Evolutionary conservation across 2,113 vertebrate species (phyloP).

Genomic region (Morone chrysops): DNA sequence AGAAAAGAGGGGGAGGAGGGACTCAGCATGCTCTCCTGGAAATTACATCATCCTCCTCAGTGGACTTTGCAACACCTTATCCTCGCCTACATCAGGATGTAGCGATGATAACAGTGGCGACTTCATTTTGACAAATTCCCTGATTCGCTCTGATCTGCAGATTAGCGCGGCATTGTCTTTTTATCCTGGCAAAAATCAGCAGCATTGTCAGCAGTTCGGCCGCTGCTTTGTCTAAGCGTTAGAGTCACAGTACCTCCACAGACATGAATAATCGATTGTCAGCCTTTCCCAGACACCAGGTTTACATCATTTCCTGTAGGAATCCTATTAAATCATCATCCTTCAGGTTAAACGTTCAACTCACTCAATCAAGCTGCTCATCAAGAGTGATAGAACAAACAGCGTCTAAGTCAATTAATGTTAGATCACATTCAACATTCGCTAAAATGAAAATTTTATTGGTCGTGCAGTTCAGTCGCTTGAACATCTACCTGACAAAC

Average conservation of each 20-base stretch:
- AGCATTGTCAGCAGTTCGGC: conserved; percentile 64
- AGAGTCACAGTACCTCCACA: conserved; percentile 53
- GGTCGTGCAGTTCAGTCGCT: neutral
- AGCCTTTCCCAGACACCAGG: conserved; percentile 67
- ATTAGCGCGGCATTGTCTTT: conserved; percentile 45
- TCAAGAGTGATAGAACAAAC: conserved; percentile 50
- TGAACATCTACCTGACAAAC: neutral
- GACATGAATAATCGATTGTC: conserved; percentile 73
- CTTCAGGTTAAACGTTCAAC: conserved; percentile 54
- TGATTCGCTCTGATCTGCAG: conserved; percentile 57
- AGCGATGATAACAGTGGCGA: conserved; percentile 27
- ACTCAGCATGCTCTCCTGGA: conserved; percentile 48
- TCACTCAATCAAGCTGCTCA: conserved; percentile 60
- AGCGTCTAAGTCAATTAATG: conserved; percentile 41
- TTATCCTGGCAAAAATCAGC: conserved; percentile 65
- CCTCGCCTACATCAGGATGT: conserved; percentile 61
- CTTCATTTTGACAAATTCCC: conserved; percentile 66
- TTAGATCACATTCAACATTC: conserved; percentile 17
- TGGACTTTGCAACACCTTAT: conserved; percentile 63
- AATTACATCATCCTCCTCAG: conserved; percentile 67
- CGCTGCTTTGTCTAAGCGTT: conserved; percentile 53
- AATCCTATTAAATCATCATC: conserved; percentile 69
- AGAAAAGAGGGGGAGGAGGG: conserved; percentile 34
- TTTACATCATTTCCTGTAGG: conserved; percentile 69
- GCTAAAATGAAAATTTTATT: neutral